Base-by-base conservation (phyloP, 2,797 vertebrate species). In the Coilia nasus region DNA sequence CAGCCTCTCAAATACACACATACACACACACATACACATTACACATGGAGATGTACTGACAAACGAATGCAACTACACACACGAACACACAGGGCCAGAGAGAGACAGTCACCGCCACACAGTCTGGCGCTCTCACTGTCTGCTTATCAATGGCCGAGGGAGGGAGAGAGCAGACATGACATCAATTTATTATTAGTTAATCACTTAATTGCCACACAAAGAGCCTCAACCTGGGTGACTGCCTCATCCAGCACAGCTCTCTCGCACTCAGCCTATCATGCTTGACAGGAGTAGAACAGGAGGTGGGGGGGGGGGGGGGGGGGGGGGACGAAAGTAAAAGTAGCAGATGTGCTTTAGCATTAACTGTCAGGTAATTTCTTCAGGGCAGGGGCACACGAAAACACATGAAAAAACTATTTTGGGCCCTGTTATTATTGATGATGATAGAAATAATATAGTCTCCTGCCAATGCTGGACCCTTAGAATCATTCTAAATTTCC, bases 121-220 rank as follows among this genome's bases (percentile, higher is more conserved):
- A 3, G 83, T 23, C 1, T 81, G 80, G n/a, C n/a, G 28, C 31
- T 41, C 31, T 75, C 6, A 15, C 28, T 75, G 67, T 28, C 15
- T 28, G 28, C 31, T 19, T 75, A 21, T 41, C 67, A 19, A 41
- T 28, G 67, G 67, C 2, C 64, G n/a, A 86, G 67, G 47, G 59
- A 83, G 31, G 59, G 54, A 64, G 75, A 71, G 46, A 57, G 59
- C 25, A 78, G 6, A 81, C 85, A 84, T 81, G 64, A 83, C 81
- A 88, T 71, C n/a, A 35, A 83, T 84, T 86, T 71, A 88, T 86
- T 84, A 88, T 84, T 88, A 88, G 86, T 86, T 86, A 64, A 86
- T 78, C 83, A 47, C 67, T 78, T 86, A 86, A 86, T 86, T 88
- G 87, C 62, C 71, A 21, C 56, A 71, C 85, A 84, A 17, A 84